Conservation (phyloP, 1,140 invertebrate species). For the Bombus consobrinus region DNA sequence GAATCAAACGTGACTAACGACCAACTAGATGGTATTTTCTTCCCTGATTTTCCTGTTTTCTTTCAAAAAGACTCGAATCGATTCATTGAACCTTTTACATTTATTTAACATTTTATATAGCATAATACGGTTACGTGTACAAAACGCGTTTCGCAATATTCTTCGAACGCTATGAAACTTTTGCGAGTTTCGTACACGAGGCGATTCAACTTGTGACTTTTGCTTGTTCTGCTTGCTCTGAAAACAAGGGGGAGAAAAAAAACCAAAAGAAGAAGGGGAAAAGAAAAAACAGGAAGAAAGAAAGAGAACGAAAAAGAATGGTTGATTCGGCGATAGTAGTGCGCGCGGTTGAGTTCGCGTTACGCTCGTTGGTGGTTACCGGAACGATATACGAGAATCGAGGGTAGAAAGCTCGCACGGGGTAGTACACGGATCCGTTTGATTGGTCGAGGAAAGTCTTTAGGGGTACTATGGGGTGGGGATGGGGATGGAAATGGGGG, state of each 20-base stretch:
- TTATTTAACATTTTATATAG: background rate
- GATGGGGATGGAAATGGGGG: conserved; percentile 48
- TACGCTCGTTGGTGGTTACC: conserved; percentile 36
- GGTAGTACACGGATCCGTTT: conserved; percentile 57
- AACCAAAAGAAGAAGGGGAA: too few species aligned
- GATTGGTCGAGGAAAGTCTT: conserved; percentile 64
- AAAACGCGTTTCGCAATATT: background rate
- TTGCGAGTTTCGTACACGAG: background rate
- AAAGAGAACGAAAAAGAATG: background rate
- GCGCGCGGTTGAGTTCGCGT: conserved; percentile 26
- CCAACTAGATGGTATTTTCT: conserved; percentile 29
- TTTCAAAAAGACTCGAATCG: background rate
- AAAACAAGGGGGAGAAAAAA: background rate
- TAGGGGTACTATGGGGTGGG: conserved; percentile 44
- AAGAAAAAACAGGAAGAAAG: too few species aligned
- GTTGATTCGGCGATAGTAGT: background rate
- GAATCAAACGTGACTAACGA: conserved; percentile 63
- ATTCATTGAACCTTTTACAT: background rate
- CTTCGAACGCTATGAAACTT: background rate
- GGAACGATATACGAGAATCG: conserved; percentile 6
- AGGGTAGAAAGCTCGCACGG: conserved; percentile 45
- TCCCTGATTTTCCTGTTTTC: background rate
- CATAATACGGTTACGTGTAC: background rate
- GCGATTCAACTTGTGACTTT: background rate
- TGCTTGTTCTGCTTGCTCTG: background rate